Evolutionary conservation across 2,888 invertebrate species (phyloP).

Genomic region (Acholoe squamosa): DNA sequence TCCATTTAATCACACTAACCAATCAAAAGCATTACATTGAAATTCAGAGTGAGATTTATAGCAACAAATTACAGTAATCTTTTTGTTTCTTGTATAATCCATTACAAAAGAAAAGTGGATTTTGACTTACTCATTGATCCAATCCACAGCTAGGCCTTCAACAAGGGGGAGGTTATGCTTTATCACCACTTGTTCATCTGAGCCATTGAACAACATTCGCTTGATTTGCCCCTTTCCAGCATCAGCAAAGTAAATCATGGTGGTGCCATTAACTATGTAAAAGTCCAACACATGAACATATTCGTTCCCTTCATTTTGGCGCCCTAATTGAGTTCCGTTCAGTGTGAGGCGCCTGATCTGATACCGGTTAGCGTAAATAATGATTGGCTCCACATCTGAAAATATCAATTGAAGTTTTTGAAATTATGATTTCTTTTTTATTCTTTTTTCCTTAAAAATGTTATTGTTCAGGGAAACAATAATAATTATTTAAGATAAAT

Average conservation of each 20-base stretch:
- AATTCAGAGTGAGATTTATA: too few relatives aligned
- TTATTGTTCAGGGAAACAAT: too few relatives aligned
- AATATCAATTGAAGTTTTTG: too few relatives aligned
- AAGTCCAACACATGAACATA: conserved; percentile 95
- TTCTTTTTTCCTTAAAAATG: too few relatives aligned
- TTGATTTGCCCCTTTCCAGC: neutral
- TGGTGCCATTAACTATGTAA: conserved; percentile 89
- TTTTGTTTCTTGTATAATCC: too few relatives aligned
- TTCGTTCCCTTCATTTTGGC: conserved; percentile 86
- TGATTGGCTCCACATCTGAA: conserved; percentile 68
- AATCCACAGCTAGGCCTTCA: conserved; percentile 97
- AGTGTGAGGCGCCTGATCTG: conserved; percentile 91
- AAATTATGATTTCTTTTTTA: too few relatives aligned
- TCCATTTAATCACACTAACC: too few relatives aligned
- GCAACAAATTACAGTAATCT: too few relatives aligned
- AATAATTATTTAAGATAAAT: too few relatives aligned
- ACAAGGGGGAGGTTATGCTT: conserved; percentile 36
- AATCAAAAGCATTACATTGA: too few relatives aligned
- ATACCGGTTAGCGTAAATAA: conserved; percentile 92
- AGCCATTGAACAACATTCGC: conserved; percentile 39
- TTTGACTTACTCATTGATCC: conserved; percentile 86
- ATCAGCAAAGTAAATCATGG: conserved; percentile 86
- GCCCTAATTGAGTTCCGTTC: conserved; percentile 75
- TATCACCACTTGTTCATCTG: conserved; percentile 45
- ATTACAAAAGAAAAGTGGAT: too few relatives aligned